Evolutionary conservation across 1,140 invertebrate genomes (phyloP), one percentile per base, ranked within the genome.

Genomic region (Euglossa dilemma): DNA sequence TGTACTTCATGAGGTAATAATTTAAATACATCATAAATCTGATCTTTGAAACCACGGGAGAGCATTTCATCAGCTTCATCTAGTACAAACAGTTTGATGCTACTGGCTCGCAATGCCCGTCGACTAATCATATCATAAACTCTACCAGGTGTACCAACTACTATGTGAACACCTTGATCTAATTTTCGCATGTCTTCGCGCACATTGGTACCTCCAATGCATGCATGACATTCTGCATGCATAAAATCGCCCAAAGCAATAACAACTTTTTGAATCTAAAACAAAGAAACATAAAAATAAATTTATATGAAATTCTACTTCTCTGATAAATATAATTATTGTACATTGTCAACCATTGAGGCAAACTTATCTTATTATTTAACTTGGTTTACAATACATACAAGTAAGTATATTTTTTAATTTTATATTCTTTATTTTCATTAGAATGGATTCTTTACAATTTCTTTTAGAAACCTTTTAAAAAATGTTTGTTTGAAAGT

Each of bases 1-100:
- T 99, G 99, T 76, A 99, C 98, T 94, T 98, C 97, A 76, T 96
- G 91, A 20, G 97, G 97, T 92, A 99, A 95, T 94, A 97, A 97
- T 94, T 97, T 98, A 95, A 99, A 99, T 69, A 99, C 98, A 95
- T 99, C 98, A 93, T 99, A 99, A 93, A 99, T 99, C 95, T 99
- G 99, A 95, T 99, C 99, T 94, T 99, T 99, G 93, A 99, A 99
- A 92, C 99, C 99, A 94, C 99, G 96, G 47, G 99, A 99, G 93
- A 99, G 97, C 99, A 99, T 99, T 95, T 99, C 99, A 95, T 99
- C 99, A 90, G 99, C 99, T 95, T 99, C 99, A 95, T 99, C 99
- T 84, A 99, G 96, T 9, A 99, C 99, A 94, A 99, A 99, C 92
- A 99, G 96, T 94, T 99, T 99, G 90, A 99, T 99, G 87, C 96